phyloP scores from a whole-genome alignment of 2,113 vertebrate species.

The Philantomba maxwellii region DNA sequence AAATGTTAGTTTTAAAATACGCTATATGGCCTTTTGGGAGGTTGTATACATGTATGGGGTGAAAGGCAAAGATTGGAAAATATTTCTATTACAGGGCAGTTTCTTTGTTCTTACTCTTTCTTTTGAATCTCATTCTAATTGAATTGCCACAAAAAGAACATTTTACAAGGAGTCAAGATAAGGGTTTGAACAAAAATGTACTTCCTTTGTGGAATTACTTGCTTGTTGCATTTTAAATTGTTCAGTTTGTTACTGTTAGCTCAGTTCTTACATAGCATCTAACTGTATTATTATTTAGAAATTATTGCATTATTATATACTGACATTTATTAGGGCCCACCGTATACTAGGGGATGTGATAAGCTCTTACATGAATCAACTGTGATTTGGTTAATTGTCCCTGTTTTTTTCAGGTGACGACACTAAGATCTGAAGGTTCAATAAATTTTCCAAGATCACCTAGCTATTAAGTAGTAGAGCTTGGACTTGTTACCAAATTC shows the following conservation, averaged over 20 bases:
- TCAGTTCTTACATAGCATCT: background rate
- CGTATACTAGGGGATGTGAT: background rate
- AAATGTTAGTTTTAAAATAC: background rate
- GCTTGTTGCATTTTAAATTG: slow-evolving; percentile 33
- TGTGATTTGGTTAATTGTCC: slow-evolving; percentile 33
- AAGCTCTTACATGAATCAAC: background rate
- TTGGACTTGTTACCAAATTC: slow-evolving; percentile 24
- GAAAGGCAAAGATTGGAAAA: background rate
- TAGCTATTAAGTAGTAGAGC: background rate
- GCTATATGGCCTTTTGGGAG: background rate
- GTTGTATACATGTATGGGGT: background rate
- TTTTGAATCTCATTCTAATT: slow-evolving; percentile 41
- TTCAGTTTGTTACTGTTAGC: background rate
- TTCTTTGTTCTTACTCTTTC: slow-evolving; percentile 35
- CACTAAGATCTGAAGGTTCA: slow-evolving; percentile 1
- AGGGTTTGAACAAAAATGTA: background rate
- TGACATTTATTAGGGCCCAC: background rate
- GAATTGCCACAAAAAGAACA: background rate
- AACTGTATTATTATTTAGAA: slow-evolving; percentile 14
- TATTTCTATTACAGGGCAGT: background rate
- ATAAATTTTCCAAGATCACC: slow-evolving; percentile 29
- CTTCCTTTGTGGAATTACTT: slow-evolving; percentile 1
- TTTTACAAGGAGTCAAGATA: background rate
- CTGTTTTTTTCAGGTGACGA: slow-evolving; percentile 31
- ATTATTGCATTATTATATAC: background rate